Base-by-base conservation (phyloP, 2,113 vertebrate genomes). In the Progne subis region DNA sequence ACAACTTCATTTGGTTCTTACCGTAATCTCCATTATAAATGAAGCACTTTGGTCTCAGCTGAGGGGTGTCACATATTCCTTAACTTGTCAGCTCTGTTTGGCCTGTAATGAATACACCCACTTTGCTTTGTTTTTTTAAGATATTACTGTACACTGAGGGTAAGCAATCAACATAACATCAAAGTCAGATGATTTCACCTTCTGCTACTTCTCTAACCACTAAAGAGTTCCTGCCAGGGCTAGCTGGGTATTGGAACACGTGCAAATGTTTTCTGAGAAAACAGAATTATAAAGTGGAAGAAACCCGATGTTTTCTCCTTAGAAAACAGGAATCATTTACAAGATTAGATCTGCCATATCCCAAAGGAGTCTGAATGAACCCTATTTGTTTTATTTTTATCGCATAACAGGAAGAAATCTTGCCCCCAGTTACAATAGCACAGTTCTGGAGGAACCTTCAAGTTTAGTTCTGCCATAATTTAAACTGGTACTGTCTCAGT, bases 11-110 rank as follows among this genome's bases (percentile, higher is more conserved):
- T 96, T 92, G 92, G 65, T 88, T 93, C 90, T 97, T 97, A 97
- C 92, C 19, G 88, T 97, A 97, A 97, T 96, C 96, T 96, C 97
- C 94, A 96, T 97, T 94, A 96, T 93, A 97, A 98, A 95, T 37
- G 91, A 97, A 97, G 92, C 86, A 88, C 95, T 97, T 95, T 64
- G 94, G 60, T 84, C 85, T 82, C 84, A 67, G 95, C 83, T 81
- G 70, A 83, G 96, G 71, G 90, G 87, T 86, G 84, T 68, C 86
- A 65, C 69, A 41, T 79, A 39, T 67, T 90, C 60, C 85, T 83
- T 78, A 82, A 92, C 71, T 85, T 82, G 90, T 70, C 89, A 50
- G 71, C 61, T 6, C 6, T 65, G 24, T 78, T 78, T 72, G 68
- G 18, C 77, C 65, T 39, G 76, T 93, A 92, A 96, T 96, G 93